These are phyloP conservation scores for Tyrannus savana DNA, from an alignment of 2,113 vertebrate genomes.

Conservation along the genomic window DNA sequence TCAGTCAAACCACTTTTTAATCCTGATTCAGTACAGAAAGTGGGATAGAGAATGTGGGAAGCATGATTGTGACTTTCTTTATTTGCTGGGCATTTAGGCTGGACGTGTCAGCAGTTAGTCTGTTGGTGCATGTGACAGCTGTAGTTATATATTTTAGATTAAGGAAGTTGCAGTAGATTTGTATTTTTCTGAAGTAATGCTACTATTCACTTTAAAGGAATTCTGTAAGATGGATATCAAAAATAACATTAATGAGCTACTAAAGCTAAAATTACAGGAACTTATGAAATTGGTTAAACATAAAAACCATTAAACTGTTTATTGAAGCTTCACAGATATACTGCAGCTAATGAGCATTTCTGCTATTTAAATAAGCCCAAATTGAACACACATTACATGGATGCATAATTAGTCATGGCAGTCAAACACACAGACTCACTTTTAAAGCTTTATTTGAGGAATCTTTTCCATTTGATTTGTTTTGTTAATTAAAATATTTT, in stretches of 20 bases:
- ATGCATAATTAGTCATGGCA: conserved; percentile 86
- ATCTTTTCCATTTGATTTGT: conserved; percentile 84
- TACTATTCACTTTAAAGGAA: conserved; percentile 67
- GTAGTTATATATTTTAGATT: neutral
- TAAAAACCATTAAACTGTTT: conserved; percentile 87
- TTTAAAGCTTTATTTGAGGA: conserved; percentile 83
- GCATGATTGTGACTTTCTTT: neutral
- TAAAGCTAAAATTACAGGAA: conserved; percentile 83
- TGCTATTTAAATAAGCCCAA: conserved; percentile 86
- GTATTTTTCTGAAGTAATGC: conserved; percentile 51
- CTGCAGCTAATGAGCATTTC: conserved; percentile 85
- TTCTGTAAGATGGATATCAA: conserved; percentile 79
- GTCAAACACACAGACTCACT: conserved; percentile 79
- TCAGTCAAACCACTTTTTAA: neutral
- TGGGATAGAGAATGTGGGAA: neutral
- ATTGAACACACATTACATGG: conserved; percentile 84
- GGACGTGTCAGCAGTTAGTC: neutral
- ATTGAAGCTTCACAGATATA: conserved; percentile 86
- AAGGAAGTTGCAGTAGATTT: conserved; percentile 50
- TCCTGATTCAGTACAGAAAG: neutral
- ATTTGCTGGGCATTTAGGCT: neutral
- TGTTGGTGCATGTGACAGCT: neutral
- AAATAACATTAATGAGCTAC: conserved; percentile 86
- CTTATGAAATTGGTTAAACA: conserved; percentile 87
- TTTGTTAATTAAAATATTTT: conserved; percentile 84